Base-by-base conservation (phyloP, 2,888 invertebrate genomes). In the Deilephila elpenor region DNA sequence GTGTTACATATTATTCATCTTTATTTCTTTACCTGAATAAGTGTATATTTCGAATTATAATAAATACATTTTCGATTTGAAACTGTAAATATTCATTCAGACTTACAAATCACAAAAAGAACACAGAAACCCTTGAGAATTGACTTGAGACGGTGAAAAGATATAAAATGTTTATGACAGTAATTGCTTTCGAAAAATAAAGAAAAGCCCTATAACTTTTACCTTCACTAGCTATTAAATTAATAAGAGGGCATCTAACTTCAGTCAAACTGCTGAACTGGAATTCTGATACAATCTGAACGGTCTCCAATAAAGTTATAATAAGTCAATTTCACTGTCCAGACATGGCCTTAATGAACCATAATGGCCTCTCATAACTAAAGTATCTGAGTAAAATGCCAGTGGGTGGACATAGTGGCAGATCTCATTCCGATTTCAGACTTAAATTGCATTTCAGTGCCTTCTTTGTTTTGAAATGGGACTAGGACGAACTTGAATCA, bases 401-500 rank as follows among this genome's bases (percentile, higher is more conserved):
- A 20, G 64, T 64, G 44, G 37, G 64, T 64, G 64, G 64, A 64
- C 64, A 37, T 44, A 11, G 44, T 44, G 37, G 25, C 25, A 64
- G 64, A 60, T 29, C 60, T 60, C 14, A 44, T 20, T 44, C 64
- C 1, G 37, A 11, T 20, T 64, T 64, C 64, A n/a, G 37, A 64
- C 25, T 20, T 44, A 64, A n/a, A 64, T 44, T 64, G 37, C 44
- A 4, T 64, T 19, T 44, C 20, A 64, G 14, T n/a, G 37, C 37
- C 1, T 44, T 20, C 64, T 56, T 34, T 19, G 62, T 6, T n/a
- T 37, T 64, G n/a, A 20, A 64, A 17, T 56, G 17, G 56, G 19
- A 3, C 14, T n/a, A 19, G n/a, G 19, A 4, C 56, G 3, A 14
- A 44, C 11, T 44, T 44, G 3, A 44, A 11, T 44, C 3, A 11